These are phyloP conservation scores for Semotilus atromaculatus DNA, from an alignment of 2,797 vertebrate species.

Conservation along the genomic window DNA sequence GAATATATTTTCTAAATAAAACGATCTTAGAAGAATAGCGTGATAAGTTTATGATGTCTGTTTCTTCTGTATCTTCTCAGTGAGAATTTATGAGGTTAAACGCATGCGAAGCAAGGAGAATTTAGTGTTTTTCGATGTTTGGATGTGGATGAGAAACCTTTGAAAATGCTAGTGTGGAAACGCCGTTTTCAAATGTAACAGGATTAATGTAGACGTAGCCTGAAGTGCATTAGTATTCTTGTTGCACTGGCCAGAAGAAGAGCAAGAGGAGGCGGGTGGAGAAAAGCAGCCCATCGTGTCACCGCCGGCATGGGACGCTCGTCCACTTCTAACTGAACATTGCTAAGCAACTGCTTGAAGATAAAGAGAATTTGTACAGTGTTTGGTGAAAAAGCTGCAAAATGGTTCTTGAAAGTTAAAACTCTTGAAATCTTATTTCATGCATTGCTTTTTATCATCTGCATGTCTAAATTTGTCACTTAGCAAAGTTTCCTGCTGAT, in stretches of 20 bases:
- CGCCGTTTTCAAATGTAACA: not conserved
- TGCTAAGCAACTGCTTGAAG: slow-evolving; percentile 74
- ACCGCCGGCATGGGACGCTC: slow-evolving; percentile 34
- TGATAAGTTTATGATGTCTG: too few relatives aligned
- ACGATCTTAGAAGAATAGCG: too few relatives aligned
- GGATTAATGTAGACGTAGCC: not conserved
- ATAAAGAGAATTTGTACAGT: slow-evolving; percentile 72
- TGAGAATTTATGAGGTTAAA: not conserved
- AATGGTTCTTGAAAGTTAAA: slow-evolving; percentile 44
- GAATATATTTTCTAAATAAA: not conserved
- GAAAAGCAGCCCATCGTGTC: slow-evolving; percentile 34
- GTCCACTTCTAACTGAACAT: slow-evolving; percentile 66
- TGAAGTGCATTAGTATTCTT: slow-evolving; percentile 46
- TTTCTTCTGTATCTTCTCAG: too few relatives aligned
- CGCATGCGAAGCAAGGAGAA: not conserved
- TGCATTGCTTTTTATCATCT: not conserved
- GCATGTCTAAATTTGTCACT: not conserved
- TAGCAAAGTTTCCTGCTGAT: not conserved
- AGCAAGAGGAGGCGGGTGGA: slow-evolving; percentile 31
- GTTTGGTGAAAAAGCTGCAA: slow-evolving; percentile 62
- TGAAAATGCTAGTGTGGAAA: not conserved
- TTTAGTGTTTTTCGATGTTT: not conserved
- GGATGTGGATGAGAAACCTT: not conserved
- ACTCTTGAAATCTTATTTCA: slow-evolving; percentile 11
- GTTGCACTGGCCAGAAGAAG: slow-evolving; percentile 53